Percentiles rank a stretch among this genome's conserved stretches.
phyloP scores from a whole-genome alignment of 2,113 vertebrate species.

The Cinclus cinclus region DNA sequence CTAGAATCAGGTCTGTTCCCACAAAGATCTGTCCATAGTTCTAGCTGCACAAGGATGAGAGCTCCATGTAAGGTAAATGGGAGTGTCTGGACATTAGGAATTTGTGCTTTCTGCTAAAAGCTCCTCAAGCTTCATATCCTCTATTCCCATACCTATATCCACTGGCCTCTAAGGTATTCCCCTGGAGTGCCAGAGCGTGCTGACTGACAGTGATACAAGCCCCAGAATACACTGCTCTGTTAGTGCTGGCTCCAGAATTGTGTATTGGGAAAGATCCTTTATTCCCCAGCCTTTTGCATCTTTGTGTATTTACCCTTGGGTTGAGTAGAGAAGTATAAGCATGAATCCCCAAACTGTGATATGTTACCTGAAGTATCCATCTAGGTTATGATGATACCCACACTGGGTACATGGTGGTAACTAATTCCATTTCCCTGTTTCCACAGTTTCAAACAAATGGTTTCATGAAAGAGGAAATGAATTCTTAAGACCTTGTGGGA shows the following conservation, averaged over 20 bases:
- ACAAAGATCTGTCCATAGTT: background rate
- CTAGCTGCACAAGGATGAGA: background rate
- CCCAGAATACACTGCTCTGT: background rate
- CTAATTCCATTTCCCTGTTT: constrained; percentile 12
- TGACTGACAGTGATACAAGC: background rate
- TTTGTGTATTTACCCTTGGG: background rate
- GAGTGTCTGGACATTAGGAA: background rate
- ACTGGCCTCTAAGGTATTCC: background rate
- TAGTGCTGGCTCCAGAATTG: background rate
- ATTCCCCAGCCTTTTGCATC: background rate
- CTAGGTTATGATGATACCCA: background rate
- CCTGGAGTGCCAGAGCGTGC: background rate
- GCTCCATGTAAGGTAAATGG: background rate
- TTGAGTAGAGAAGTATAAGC: background rate
- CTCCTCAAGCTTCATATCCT: background rate
- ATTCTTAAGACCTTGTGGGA: constrained; percentile 92
- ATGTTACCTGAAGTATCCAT: background rate
- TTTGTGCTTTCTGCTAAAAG: background rate
- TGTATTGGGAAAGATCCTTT: background rate
- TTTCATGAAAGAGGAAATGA: constrained; percentile 97
- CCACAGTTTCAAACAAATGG: constrained; percentile 97
- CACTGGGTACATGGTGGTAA: background rate
- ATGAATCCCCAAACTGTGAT: background rate
- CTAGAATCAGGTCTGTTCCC: background rate
- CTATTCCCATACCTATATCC: background rate